A percentile compares a stretch with the other conserved stretches of the same genome.
These are phyloP conservation scores for Rugalucina vietnamica DNA, from an alignment of 2,888 invertebrate genomes.

Conservation along the genomic window DNA sequence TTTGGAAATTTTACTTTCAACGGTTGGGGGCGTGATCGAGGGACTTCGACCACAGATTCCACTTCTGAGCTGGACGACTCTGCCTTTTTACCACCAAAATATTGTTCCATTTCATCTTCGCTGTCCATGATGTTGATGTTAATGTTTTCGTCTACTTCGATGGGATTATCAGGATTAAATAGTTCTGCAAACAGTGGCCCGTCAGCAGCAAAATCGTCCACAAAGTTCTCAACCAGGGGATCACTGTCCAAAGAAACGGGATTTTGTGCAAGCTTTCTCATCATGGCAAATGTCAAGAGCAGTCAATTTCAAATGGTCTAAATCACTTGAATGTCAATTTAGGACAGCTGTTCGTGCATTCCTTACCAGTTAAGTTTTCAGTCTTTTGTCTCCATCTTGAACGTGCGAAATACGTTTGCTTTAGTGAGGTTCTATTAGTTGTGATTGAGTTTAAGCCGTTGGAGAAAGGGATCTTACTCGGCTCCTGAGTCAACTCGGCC, in stretches of 20 bases:
- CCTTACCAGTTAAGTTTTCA: neutral
- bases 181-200: constrained; percentile 66
- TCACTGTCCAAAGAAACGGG: constrained; percentile 39
- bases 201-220: constrained; percentile 62
- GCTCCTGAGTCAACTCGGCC: too few species aligned
- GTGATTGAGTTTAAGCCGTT: neutral
- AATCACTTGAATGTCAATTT: neutral
- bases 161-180: neutral
- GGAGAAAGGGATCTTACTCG: too few species aligned
- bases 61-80: too few species aligned
- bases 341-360: neutral
- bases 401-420: neutral
- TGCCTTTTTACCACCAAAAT: constrained; percentile 1
- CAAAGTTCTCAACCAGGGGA: constrained; percentile 49
- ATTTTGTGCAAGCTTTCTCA: neutral
- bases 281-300: neutral
- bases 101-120: constrained; percentile 16
- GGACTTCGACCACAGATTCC: too few species aligned
- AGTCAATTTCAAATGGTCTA: neutral
- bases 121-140: constrained; percentile 25
- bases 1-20: too few species aligned
- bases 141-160: neutral
- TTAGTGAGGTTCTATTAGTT: neutral
- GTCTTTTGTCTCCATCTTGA: neutral
- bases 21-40: too few species aligned